phyloP scores from a whole-genome alignment of 1,140 invertebrate species.

The Armadillidium nasatum region DNA sequence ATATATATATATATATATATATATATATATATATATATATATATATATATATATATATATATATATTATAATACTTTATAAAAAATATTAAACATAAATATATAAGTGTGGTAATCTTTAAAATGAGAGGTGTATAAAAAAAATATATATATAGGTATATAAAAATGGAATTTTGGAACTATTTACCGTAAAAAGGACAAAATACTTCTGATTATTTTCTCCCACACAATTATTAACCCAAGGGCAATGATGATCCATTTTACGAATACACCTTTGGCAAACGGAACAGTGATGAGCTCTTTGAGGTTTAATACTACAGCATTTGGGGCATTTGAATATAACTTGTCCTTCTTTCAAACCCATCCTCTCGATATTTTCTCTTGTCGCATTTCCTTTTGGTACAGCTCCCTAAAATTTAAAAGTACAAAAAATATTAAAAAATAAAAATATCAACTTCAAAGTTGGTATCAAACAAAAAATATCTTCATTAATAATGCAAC shows the following conservation, averaged over 20 bases:
- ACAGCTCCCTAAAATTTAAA: slow-evolving; percentile 67
- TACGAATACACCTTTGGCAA: slow-evolving; percentile 89
- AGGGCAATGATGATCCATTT: slow-evolving; percentile 99
- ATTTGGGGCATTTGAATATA: slow-evolving; percentile 96
- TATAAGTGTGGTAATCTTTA: too few relatives aligned
- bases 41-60: neutral
- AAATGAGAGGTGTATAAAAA: too few relatives aligned
- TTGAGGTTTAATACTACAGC: slow-evolving; percentile 97
- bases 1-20: neutral
- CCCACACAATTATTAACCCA: slow-evolving; percentile 99
- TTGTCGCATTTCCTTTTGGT: slow-evolving; percentile 96
- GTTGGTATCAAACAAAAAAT: neutral
- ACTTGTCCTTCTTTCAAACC: slow-evolving; percentile 87
- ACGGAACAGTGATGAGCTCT: slow-evolving; percentile 98
- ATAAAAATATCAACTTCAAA: neutral
- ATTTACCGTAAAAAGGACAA: slow-evolving; percentile 96
- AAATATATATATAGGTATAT: too few relatives aligned
- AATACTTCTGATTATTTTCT: slow-evolving; percentile 99
- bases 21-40: neutral
- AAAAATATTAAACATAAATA: too few relatives aligned
- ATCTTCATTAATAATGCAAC: neutral
- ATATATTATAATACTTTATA: neutral
- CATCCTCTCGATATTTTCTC: slow-evolving; percentile 94
- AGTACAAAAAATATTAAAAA: neutral
- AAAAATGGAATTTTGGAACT: neutral